These are phyloP conservation scores for Labeo catla DNA, from an alignment of 2,113 vertebrate species.

Conservation along the genomic window DNA sequence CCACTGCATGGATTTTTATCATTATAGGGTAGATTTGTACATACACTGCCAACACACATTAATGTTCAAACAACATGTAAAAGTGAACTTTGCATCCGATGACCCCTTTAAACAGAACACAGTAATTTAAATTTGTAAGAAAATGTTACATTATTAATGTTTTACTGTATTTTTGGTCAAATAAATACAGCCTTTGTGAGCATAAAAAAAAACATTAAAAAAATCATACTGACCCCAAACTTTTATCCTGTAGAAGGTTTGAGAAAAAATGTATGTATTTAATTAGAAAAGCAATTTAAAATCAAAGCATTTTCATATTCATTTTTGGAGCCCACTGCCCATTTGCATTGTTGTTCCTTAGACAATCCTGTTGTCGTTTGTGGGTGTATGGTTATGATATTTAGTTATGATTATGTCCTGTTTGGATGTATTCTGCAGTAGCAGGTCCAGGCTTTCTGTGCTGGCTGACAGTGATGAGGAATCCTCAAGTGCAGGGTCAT, in stretches of 20 bases:
- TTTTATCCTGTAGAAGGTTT: neutral
- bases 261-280: neutral
- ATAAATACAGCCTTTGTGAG: neutral
- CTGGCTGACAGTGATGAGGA: conserved; percentile 88
- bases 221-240: neutral
- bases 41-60: too few relatives aligned
- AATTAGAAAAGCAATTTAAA: neutral
- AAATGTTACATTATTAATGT: neutral
- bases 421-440: conserved; percentile 1
- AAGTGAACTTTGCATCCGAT: too few relatives aligned
- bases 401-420: neutral
- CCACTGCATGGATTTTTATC: too few relatives aligned
- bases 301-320: neutral
- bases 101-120: neutral
- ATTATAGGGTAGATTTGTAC: too few relatives aligned
- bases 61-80: too few relatives aligned
- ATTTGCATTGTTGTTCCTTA: neutral
- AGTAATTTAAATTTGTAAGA: neutral
- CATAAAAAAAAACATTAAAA: neutral
- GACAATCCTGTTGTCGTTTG: neutral
- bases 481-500: conserved; percentile 86
- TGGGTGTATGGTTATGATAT: neutral
- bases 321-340: neutral
- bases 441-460: conserved; percentile 71
- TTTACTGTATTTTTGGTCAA: neutral